Evolutionary conservation across 2,113 vertebrate genomes (phyloP).

Genomic region (Perca fluviatilis): DNA sequence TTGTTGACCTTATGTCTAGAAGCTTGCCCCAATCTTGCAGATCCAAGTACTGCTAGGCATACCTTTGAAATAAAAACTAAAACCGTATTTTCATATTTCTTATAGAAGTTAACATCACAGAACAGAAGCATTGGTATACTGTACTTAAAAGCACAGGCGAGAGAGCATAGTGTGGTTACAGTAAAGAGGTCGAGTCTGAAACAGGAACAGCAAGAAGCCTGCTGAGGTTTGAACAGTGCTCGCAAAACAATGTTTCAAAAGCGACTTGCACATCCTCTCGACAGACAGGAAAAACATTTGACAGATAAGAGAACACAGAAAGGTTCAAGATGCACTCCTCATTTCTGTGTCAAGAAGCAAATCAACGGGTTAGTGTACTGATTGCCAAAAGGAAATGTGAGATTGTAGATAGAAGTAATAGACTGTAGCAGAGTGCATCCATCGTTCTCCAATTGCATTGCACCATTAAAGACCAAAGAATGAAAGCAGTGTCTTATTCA

Average conservation of each 20-base stretch:
- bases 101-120: conserved; percentile 3
- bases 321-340: not conserved
- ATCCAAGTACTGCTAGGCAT: not conserved
- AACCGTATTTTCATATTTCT: not conserved
- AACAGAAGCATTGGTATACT: not conserved
- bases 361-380: not conserved
- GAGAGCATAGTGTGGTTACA: conserved; percentile 62
- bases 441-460: conserved; percentile 42
- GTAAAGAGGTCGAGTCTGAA: conserved; percentile 69
- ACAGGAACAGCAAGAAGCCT: conserved; percentile 42
- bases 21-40: not conserved
- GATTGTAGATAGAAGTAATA: conserved; percentile 8
- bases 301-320: conserved; percentile 12
- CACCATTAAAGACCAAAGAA: conserved; percentile 33
- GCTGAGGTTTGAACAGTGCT: conserved; percentile 56
- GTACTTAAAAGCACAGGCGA: not conserved
- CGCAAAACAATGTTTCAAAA: conserved; percentile 57
- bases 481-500: not conserved
- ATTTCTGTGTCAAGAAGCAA: not conserved
- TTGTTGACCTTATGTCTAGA: not conserved
- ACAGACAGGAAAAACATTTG: conserved; percentile 43
- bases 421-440: conserved; percentile 18
- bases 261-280: conserved; percentile 45
- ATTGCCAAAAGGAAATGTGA: not conserved
- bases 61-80: not conserved